Base-by-base conservation (phyloP, 2,113 vertebrate genomes). In the Urocolius indicus region DNA sequence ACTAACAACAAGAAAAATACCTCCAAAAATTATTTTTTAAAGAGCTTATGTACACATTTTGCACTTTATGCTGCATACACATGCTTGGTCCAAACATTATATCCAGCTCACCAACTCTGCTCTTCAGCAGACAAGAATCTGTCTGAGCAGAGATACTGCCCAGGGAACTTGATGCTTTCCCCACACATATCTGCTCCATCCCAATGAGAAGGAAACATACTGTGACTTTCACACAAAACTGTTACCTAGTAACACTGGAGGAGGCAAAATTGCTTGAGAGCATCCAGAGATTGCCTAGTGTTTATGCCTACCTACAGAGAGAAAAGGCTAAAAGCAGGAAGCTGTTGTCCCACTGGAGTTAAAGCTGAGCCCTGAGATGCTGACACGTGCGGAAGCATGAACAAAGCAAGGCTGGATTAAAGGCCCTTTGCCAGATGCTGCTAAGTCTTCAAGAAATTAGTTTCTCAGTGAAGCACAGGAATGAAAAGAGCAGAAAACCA, bases 31-130 rank as follows among this genome's bases (percentile, higher is more conserved):
- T 9, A 4, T 32, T 72, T 85, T 81, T 5, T n/a, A 65, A 69
- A 54, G 21, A 52, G 2, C 8, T 71, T 61, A 7, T 51, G 23
- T 38, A 10, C 9, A 84, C 65, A 30, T 68, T 80, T 80, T 54
- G 52, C 16, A 46, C 41, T 30, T 52, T 30, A 16, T 17, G 14
- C 19, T 24, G 1, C 34, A 38, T 11, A 29, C 6, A 24, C 1
- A 0, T 34, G 5, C 36, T 49, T 30, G 6, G 6, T 34, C 6
- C 30, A 54, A 76, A 63, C 0, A 4, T 45, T 52, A 30, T 13
- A 24, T 21, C 9, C 16, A 19, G 26, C 6, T 66, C 30, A 61
- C 16, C 23, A 69, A 4, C 13, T 13, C 16, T 66, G 14, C 16
- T 69, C n/a, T 69, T 34, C 23, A 41, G 15, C 13, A 57, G 9